Evolutionary conservation across 2,113 vertebrate species (phyloP), one percentile per base, ranked within the genome.

Genomic region (Nesogale talazaci): DNA sequence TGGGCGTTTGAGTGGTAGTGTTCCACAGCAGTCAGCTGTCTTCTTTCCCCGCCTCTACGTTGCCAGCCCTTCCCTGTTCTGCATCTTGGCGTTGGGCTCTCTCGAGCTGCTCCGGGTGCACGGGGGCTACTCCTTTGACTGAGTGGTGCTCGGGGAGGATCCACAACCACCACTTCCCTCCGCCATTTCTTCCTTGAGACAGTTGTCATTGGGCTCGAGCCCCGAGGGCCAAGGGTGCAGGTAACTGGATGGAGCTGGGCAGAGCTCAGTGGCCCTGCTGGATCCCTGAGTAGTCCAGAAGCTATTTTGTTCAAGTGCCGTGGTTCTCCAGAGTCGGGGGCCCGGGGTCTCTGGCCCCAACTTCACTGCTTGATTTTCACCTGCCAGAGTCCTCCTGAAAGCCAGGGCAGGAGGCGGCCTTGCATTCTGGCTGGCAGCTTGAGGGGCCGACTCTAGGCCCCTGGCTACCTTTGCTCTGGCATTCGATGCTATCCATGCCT

Each of bases 291-390:
- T 22, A 3, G 59, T 70, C 3, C 6, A 81, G 86, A 75, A 83
- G 27, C 52, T 22, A 69, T 84, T 74, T 70, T 12, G 70, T 29
- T 38, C 22, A 20, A 72, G n/a, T 7, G 22, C 69, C 25, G 2
- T 79, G 6, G 16, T 56, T 92, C 83, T 87, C 61, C 59, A 70
- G 34, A 69, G 85, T 88, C 22, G 22, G 36, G 31, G 36, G 31
- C 59, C 65, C 1, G 10, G 80, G 63, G 38, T 4, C 76, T 36
- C 34, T 42, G 11, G 31, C 80, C 83, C 92, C 61, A 52, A 23
- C 83, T 83, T 67, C 89, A 29, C 20, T 65, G 46, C 76, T 76
- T 87, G 16, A 92, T 87, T 79, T 91, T n/a, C 76, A 83, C 56
- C 8, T 19, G 46, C 83, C 84, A 46, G 90, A 36, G 23, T 12